These are phyloP conservation scores for Cyclina sinensis DNA, from an alignment of 1,140 invertebrate genomes.

Conservation along the genomic window DNA sequence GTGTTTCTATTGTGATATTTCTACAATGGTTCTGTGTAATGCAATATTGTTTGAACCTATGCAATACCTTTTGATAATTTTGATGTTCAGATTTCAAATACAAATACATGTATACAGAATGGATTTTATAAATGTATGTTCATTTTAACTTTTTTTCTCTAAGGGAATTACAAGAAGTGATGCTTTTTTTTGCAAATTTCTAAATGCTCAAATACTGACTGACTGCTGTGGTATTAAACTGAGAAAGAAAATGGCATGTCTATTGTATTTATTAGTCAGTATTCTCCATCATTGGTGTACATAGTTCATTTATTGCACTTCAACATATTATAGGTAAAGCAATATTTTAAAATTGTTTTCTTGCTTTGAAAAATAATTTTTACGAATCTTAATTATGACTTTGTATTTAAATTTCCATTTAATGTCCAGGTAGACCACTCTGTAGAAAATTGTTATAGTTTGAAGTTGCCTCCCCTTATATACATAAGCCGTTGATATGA, in stretches of 20 bases:
- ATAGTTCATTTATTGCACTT: not conserved
- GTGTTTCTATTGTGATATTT: no score
- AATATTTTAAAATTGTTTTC: conserved; percentile 2
- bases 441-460: not conserved
- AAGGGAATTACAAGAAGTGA: no score
- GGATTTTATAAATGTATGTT: no score
- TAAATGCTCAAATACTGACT: not conserved
- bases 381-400: not conserved
- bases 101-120: not conserved
- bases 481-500: no score
- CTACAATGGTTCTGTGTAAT: no score
- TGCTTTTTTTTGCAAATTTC: not conserved
- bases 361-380: conserved; percentile 15
- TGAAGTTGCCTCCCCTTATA: not conserved
- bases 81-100: not conserved
- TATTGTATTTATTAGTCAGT: conserved; percentile 8
- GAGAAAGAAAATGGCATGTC: not conserved
- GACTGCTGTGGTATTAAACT: not conserved
- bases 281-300: not conserved
- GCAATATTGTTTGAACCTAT: no score
- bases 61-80: not conserved
- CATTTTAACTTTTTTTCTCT: no score
- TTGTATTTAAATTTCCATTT: conserved; percentile 27
- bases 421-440: no score
- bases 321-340: conserved; percentile 1